phyloP scores from a whole-genome alignment of 2,888 invertebrate species.

The Rotaria sp. region DNA sequence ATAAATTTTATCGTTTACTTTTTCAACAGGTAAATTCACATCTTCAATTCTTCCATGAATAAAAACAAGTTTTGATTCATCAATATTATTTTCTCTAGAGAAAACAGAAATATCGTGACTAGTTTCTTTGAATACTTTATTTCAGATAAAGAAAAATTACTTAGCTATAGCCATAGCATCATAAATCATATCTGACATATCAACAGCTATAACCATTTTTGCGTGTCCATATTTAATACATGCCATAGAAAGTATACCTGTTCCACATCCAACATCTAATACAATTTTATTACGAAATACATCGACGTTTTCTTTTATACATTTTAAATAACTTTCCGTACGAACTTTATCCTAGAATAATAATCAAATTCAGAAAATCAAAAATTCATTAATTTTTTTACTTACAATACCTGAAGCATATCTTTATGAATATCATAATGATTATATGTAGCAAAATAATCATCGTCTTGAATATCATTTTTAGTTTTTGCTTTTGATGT shows the following conservation, averaged over 20 bases:
- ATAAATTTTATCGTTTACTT: conserved; percentile 47
- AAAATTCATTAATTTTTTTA: conserved; percentile 43
- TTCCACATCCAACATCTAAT: conserved; percentile 58
- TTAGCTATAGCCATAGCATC: conserved; percentile 57
- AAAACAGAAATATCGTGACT: too few relatives aligned
- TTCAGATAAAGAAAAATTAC: conserved; percentile 44
- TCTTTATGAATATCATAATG: conserved; percentile 86
- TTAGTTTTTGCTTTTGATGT: conserved; percentile 39
- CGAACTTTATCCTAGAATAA: conserved; percentile 64
- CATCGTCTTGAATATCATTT: conserved; percentile 60
- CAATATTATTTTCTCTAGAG: conserved; percentile 67
- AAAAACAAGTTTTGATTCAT: conserved; percentile 65
- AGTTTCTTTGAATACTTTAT: background rate
- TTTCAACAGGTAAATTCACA: conserved; percentile 66
- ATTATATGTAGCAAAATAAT: conserved; percentile 67
- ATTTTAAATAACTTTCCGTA: conserved; percentile 77
- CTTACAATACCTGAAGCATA: conserved; percentile 70
- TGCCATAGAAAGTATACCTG: conserved; percentile 76
- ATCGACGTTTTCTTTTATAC: conserved; percentile 68
- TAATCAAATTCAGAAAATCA: background rate
- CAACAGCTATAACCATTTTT: conserved; percentile 61
- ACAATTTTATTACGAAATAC: conserved; percentile 70
- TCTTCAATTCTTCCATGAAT: conserved; percentile 80
- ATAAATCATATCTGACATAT: conserved; percentile 57
- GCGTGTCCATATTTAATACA: conserved; percentile 79